Evolutionary conservation across 2,113 vertebrate species (phyloP).

Genomic region (Spheniscus mendiculus): DNA sequence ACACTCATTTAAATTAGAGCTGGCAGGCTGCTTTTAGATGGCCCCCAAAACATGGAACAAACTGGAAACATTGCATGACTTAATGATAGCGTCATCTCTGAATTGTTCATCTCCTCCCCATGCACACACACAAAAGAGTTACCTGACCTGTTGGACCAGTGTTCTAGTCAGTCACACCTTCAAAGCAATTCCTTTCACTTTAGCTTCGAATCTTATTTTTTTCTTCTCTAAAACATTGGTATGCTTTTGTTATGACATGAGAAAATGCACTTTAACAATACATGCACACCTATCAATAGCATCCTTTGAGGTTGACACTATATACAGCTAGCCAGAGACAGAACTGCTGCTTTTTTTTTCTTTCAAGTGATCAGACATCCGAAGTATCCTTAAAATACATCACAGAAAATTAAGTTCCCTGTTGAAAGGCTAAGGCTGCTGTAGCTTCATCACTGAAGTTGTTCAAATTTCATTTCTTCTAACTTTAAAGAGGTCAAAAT

Average conservation of each 20-base stretch:
- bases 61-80: not conserved
- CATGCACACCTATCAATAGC: not conserved
- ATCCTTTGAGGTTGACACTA: not conserved
- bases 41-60: not conserved
- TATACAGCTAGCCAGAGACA: not conserved
- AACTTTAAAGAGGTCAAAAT: not conserved
- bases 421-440: not conserved
- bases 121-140: not conserved
- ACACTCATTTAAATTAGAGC: not conserved
- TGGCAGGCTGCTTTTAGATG: not conserved
- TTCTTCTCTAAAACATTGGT: not conserved
- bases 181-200: not conserved
- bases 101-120: not conserved
- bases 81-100: rapidly evolving
- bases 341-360: not conserved
- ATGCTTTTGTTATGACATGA: not conserved
- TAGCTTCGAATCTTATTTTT: not conserved
- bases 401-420: not conserved
- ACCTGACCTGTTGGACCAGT: not conserved
- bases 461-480: not conserved
- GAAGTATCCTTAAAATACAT: not conserved
- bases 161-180: not conserved
- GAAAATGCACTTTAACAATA: not conserved
- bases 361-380: not conserved
- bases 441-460: not conserved